Evolutionary conservation across 2,888 invertebrate genomes (phyloP).

Genomic region (Drosophila lacicola): DNA sequence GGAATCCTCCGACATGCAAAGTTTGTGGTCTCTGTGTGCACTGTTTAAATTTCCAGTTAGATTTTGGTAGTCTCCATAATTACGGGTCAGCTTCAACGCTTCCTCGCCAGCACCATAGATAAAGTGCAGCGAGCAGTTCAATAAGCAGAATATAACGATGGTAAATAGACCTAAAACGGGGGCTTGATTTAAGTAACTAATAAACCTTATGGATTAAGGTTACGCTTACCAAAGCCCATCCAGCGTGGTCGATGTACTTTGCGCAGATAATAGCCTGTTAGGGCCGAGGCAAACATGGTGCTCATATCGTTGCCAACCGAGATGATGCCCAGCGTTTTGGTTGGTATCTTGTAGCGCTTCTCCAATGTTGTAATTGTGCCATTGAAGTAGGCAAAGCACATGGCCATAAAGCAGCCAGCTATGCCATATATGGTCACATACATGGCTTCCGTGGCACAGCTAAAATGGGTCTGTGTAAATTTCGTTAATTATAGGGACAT

Average conservation of each 20-base stretch:
- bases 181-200: neutral
- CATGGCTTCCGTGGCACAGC: constrained; percentile 83
- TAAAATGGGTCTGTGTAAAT: constrained; percentile 19
- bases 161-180: constrained; percentile 85
- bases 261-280: constrained; percentile 89
- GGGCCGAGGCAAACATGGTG: constrained; percentile 88
- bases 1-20: constrained; percentile 40
- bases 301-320: constrained; percentile 91
- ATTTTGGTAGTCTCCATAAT: constrained; percentile 85
- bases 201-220: neutral
- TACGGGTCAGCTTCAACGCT: constrained; percentile 87
- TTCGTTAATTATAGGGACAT: neutral
- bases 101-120: constrained; percentile 89
- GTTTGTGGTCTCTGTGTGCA: constrained; percentile 28
- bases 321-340: constrained; percentile 89
- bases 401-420: constrained; percentile 88
- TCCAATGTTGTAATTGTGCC: constrained; percentile 90
- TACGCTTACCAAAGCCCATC: constrained; percentile 86
- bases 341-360: constrained; percentile 90
- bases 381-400: constrained; percentile 89
- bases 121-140: constrained; percentile 89
- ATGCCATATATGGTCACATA: constrained; percentile 88
- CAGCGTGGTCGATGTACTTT: constrained; percentile 90
- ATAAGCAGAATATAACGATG: constrained; percentile 88
- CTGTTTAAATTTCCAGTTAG: constrained; percentile 76